Base-by-base conservation (phyloP, 1,140 invertebrate species). In the Cryptotermes secundus region DNA sequence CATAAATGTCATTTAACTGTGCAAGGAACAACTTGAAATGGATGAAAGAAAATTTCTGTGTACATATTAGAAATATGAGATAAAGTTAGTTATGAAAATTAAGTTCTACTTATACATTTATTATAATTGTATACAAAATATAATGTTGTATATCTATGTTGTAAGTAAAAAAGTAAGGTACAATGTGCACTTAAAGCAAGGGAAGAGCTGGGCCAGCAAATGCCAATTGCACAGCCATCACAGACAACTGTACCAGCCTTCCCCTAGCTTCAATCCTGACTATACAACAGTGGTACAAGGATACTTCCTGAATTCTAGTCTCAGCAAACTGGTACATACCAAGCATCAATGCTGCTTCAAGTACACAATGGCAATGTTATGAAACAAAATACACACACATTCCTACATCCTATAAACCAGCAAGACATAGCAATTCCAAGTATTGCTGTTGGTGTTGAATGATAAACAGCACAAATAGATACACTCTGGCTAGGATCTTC, bases 121-220 rank as follows among this genome's bases (percentile, higher is more conserved):
- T n/a, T 72, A n/a, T 72, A 72, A 72, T n/a, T 72, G 14, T 72
- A 72, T 72, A 72, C 59, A 72, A 72, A 72, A 72, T 72, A 72
- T 59, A 59, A 10, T n/a, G n/a, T 31, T 72, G n/a, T n/a, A 72
- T 31, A 72, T 31, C 59, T 72, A 72, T 72, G 31, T 72, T 9
- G 14, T 72, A 72, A 72, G 59, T 72, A 72, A 72, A 72, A 72
- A 72, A 26, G n/a, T 72, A 72, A 72, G 59, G 59, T 72, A 72
- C 59, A 72, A 26, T 72, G 59, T 72, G 59, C 59, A 72, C 6
- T 72, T 72, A 31, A 72, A 72, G 59, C 59, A 72, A 72, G 59
- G 59, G 59, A 72, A 72, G n/a, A 72, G 59, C 59, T 72, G 59
- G 59, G 59, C 59, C 59, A 72, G 59, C 59, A 72, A 72, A 31